phyloP scores from a whole-genome alignment of 2,113 vertebrate species.

The Eurypyga helias region DNA sequence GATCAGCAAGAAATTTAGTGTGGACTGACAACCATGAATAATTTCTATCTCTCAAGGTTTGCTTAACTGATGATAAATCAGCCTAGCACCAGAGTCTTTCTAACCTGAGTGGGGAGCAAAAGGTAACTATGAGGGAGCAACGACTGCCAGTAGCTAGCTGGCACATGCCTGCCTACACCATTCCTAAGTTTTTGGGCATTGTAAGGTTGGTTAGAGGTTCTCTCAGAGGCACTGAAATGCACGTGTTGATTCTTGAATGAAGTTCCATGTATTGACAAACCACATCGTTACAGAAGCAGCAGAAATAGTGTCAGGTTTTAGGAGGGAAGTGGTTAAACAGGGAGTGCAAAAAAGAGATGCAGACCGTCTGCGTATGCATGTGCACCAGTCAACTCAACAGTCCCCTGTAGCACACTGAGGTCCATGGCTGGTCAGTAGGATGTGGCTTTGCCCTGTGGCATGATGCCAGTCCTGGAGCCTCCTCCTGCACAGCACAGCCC shows the following conservation, averaged over 20 bases:
- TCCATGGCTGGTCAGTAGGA: rapidly evolving
- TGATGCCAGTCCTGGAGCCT: rapidly evolving
- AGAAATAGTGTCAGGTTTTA: not conserved
- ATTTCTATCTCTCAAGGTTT: not conserved
- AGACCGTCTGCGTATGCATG: rapidly evolving
- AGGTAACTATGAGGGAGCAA: not conserved
- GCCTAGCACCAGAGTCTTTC: not conserved
- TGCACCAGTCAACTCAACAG: not conserved
- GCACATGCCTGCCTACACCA: rapidly evolving
- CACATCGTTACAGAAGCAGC: too few relatives aligned
- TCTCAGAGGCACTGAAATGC: not conserved
- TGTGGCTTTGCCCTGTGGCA: not conserved
- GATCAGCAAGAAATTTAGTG: not conserved
- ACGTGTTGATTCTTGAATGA: not conserved
- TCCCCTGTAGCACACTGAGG: not conserved
- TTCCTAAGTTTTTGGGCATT: not conserved
- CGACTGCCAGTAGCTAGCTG: not conserved
- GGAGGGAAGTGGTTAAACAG: not conserved
- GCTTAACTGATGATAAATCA: not conserved
- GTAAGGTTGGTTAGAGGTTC: too few relatives aligned
- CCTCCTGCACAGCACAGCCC: not conserved
- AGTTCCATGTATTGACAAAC: not conserved
- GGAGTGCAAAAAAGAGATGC: not conserved
- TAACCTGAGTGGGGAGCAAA: not conserved
- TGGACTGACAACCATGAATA: not conserved